Base-by-base conservation (phyloP, 2,888 invertebrate genomes). In the Lasioglossum morio region DNA sequence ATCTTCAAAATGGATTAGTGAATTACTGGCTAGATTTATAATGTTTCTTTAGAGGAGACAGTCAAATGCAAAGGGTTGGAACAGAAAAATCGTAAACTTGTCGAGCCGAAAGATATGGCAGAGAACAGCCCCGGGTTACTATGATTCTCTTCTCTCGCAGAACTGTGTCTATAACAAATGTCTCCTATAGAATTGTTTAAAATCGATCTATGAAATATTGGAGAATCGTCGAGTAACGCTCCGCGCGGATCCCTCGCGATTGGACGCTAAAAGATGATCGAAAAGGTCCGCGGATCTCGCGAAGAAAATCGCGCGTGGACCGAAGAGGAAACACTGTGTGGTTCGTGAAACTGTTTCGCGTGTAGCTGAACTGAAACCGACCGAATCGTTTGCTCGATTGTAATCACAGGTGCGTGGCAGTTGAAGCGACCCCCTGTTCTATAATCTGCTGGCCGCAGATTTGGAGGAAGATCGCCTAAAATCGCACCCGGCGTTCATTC, bases 241-340 rank as follows among this genome's bases (percentile, higher is more conserved):
- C 2, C 10, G 46, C 30, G 27, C n/a, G 70, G 40, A n/a, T 12
- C 70, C 70, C 70, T 40, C 40, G 70, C 70, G 70, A 78, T 14
- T 85, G 86, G 79, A 72, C 77, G 78, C 60, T 70, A 84, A 79
- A 79, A 40, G 48, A 57, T 37, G 70, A 72, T 84, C 63, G 66
- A 84, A 84, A 79, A 70, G 10, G 34, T 74, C 23, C 74, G 70
- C 66, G 23, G 72, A 57, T 70, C 2, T 46, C 69, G 66, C 77
- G 63, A 63, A 72, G 78, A 83, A 10, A 53, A 75, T 78, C 69
- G 74, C 34, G 30, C 72, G 76, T 19, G 10, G 69, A 69, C 37
- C 34, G 37, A n/a, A 43, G 40, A 76, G 63, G 19, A n/a, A 63
- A 66, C n/a, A 37, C 27, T 34, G 72, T 76, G 75, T 76, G 43